Percentiles rank a stretch among this genome's conserved stretches.
Evolutionary conservation across 2,797 vertebrate genomes (phyloP).

Genomic region (Echeneis naucrates): DNA sequence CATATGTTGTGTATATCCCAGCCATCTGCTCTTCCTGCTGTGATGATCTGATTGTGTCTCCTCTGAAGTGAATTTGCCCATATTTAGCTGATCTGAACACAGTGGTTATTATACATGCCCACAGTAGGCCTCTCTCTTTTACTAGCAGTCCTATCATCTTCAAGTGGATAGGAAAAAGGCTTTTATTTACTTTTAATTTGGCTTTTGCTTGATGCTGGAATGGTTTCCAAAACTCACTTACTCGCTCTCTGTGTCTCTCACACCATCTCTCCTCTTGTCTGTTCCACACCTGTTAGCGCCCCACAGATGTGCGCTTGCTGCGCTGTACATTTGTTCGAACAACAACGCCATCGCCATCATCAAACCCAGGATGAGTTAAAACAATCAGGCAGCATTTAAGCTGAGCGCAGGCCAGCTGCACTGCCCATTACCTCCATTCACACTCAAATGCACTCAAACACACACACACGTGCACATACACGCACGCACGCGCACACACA

Average conservation of each 20-base stretch:
- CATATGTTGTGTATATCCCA: slow-evolving; percentile 14
- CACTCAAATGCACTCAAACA: slow-evolving; percentile 40
- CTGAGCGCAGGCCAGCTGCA: slow-evolving; percentile 90
- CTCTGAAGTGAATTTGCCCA: slow-evolving; percentile 28
- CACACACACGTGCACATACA: no score
- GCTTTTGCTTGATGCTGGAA: slow-evolving; percentile 51
- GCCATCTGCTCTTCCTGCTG: slow-evolving; percentile 31
- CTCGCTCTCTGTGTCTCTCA: slow-evolving; percentile 26
- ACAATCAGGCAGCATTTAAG: slow-evolving; percentile 92
- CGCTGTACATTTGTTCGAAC: slow-evolving; percentile 85
- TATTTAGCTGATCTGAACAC: slow-evolving; percentile 40
- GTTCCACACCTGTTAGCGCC: slow-evolving; percentile 91
- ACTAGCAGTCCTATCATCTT: slow-evolving; percentile 61
- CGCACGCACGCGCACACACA: no score
- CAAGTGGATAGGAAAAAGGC: slow-evolving; percentile 62
- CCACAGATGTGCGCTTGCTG: slow-evolving; percentile 84
- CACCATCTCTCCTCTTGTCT: slow-evolving; percentile 60
- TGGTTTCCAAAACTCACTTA: slow-evolving; percentile 60
- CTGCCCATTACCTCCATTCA: slow-evolving; percentile 84
- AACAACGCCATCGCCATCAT: slow-evolving; percentile 90
- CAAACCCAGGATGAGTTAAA: slow-evolving; percentile 90
- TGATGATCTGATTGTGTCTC: slow-evolving; percentile 37
- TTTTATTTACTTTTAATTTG: slow-evolving; percentile 69
- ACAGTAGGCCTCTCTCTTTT: not conserved
- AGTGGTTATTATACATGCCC: slow-evolving; percentile 48